A percentile compares a stretch with the other conserved stretches of the same genome.
phyloP scores from a whole-genome alignment of 2,888 invertebrate genomes.

The Sisyra nigra region DNA sequence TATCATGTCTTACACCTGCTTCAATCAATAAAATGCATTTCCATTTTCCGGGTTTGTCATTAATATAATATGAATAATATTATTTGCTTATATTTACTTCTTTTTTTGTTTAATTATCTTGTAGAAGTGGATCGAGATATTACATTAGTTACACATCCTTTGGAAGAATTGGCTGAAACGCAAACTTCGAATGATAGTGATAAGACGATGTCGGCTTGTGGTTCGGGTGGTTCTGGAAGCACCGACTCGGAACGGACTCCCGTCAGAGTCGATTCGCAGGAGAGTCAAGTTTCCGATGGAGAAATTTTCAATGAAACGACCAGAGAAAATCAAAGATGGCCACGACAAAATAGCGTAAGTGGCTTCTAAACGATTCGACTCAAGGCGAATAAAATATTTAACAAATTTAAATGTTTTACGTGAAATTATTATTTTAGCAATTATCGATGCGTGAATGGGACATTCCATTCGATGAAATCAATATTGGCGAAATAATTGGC shows the following conservation, averaged over 20 bases:
- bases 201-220: slow-evolving; percentile 53
- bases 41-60: slow-evolving; percentile 52
- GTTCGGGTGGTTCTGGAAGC: slow-evolving; percentile 47
- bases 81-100: too few species aligned
- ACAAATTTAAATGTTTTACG: too few species aligned
- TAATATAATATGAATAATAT: too few species aligned
- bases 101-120: too few species aligned
- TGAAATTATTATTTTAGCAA: slow-evolving; percentile 28
- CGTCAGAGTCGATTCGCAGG: slow-evolving; percentile 67
- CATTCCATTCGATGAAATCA: slow-evolving; percentile 90
- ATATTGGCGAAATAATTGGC: slow-evolving; percentile 75
- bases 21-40: slow-evolving; percentile 42
- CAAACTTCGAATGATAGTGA: slow-evolving; percentile 48
- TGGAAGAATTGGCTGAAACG: slow-evolving; percentile 30
- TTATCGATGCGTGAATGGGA: slow-evolving; percentile 92
- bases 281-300: slow-evolving; percentile 55
- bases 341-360: slow-evolving; percentile 66
- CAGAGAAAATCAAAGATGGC: slow-evolving; percentile 41
- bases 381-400: too few species aligned
- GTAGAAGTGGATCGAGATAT: slow-evolving; percentile 33
- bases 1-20: slow-evolving; percentile 31
- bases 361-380: too few species aligned
- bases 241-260: slow-evolving; percentile 74
- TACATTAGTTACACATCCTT: slow-evolving; percentile 34
- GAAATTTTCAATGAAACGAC: slow-evolving; percentile 30